Conservation (phyloP, 2,113 vertebrate genomes). For the Porphyrio hochstetteri region DNA sequence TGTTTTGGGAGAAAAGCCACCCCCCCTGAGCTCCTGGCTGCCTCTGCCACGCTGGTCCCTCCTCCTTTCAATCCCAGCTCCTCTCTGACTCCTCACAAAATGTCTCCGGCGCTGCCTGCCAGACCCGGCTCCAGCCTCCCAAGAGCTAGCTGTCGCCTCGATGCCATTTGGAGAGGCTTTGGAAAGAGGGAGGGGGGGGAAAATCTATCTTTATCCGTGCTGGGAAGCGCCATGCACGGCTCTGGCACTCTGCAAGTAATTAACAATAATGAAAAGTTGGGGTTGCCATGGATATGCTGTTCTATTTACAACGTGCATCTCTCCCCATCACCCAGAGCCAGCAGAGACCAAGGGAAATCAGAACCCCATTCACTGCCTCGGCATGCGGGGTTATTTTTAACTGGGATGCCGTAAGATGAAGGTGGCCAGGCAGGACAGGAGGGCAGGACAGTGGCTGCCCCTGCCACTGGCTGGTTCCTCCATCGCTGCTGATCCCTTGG, state of each 20-base stretch:
- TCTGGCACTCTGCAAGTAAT: neutral
- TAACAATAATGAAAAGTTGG: slow-evolving; percentile 45
- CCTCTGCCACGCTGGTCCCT: neutral
- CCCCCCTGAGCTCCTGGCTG: neutral
- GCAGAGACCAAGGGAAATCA: neutral
- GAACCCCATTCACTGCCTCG: neutral
- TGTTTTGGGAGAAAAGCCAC: neutral
- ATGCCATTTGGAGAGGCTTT: neutral
- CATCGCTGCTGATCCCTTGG: neutral
- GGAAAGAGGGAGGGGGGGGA: neutral
- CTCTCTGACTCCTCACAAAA: neutral
- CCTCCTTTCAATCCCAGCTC: neutral
- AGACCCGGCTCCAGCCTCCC: neutral
- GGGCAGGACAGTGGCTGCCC: neutral
- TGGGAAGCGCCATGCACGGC: neutral
- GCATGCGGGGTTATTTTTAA: neutral
- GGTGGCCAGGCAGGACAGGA: neutral
- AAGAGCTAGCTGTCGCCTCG: neutral
- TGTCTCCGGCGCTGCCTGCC: neutral
- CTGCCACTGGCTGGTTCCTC: neutral
- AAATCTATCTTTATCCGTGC: neutral
- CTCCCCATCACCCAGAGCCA: neutral
- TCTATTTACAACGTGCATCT: neutral
- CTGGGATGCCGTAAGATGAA: neutral
- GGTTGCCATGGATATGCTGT: slow-evolving; percentile 51